Evolutionary conservation across 2,888 invertebrate genomes (phyloP), one percentile per base, ranked within the genome.

Genomic region (Phortica okadai): DNA sequence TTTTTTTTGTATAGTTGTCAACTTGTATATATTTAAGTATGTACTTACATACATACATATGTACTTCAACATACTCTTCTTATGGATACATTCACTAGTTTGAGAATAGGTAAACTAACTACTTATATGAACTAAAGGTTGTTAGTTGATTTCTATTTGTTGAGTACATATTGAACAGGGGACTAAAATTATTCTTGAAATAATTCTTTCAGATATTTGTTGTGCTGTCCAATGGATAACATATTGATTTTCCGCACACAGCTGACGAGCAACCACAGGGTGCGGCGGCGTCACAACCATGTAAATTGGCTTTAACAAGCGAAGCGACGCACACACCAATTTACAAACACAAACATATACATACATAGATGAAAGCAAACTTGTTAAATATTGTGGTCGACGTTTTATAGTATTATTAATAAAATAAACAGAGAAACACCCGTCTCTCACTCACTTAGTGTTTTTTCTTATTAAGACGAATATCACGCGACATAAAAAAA

Each of bases 1-100:
- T 79, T 80, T n/a, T 66, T 82, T 81, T 85, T 81, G 82, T 84
- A 81, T 85, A 81, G 84, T 79, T 81, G 82, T 79, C 75, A 80
- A 45, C 16, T 45, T 2, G 7, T 33, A 33, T 33, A 33, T 33
- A 33, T 33, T 1, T 33, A 33, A 33, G 33, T 33, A 33, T 33
- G 33, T 33, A 33, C 33, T 33, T 33, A 0, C 0, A 33, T 33
- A 33, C 33, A 33, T 33, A 33, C 33, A 33, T 33, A 33, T 33
- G 33, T 33, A 33, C 33, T 33, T 33, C 33, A 33, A 33, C 33
- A 33, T 33, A 33, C 33, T 33, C 4, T 33, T 33, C 33, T 33
- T 5, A 33, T 33, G 33, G 33, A 33, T 33, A 33, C 33, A 33
- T 33, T 33, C 33, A 33, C 3, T 33, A 33, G 33, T 33, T 0